phyloP scores from a whole-genome alignment of 2,797 vertebrate species.

The Phoebastria nigripes region DNA sequence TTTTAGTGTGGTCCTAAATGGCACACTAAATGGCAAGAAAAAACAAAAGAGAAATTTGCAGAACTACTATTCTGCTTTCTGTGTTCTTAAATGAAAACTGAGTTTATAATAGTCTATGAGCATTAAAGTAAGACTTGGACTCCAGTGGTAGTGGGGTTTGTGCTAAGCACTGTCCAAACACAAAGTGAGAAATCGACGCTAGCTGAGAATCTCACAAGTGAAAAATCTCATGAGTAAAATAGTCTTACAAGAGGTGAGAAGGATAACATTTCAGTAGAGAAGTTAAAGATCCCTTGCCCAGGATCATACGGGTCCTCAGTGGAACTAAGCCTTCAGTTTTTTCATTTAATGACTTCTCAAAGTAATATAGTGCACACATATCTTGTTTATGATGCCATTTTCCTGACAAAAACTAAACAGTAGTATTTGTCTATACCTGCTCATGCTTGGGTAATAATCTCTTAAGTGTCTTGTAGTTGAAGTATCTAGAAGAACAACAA shows the following conservation, averaged over 20 bases:
- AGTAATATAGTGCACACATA: background rate
- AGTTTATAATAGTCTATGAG: background rate
- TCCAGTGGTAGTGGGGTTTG: background rate
- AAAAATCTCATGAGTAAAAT: background rate
- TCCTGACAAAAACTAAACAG: background rate
- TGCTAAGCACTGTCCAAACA: background rate
- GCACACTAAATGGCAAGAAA: background rate
- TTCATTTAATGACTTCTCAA: background rate
- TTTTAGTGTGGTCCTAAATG: constrained; percentile 58
- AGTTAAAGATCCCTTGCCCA: background rate
- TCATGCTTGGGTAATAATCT: background rate
- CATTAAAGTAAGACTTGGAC: background rate
- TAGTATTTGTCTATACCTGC: background rate
- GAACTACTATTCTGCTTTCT: background rate
- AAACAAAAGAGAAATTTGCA: background rate
- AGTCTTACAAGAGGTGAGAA: background rate
- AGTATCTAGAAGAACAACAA: background rate
- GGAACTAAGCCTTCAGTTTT: background rate
- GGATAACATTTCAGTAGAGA: background rate
- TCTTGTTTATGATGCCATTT: background rate
- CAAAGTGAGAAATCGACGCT: background rate
- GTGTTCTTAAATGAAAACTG: background rate
- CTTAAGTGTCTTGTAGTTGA: background rate
- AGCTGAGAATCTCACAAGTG: background rate
- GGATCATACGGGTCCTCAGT: background rate